Evolutionary conservation across 2,797 vertebrate species (phyloP).

Genomic region (Premnoplex brunnescens): DNA sequence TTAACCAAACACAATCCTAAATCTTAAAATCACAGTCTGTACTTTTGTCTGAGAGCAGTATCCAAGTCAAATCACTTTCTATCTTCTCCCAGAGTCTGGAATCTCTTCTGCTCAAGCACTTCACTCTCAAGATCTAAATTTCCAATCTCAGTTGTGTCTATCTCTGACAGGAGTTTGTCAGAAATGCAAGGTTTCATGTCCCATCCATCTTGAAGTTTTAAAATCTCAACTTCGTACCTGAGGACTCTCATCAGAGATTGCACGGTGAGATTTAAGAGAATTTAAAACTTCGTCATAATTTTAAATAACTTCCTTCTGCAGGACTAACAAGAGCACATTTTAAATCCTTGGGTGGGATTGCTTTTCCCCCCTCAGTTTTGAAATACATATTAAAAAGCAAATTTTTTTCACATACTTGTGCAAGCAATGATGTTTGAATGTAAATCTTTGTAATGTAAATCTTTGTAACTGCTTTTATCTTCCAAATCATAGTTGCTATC

Average conservation of each 20-base stretch:
- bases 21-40: background rate
- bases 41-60: background rate
- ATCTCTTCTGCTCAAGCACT: background rate
- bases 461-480: constrained; percentile 7
- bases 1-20: background rate
- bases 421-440: background rate
- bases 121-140: background rate
- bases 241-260: background rate
- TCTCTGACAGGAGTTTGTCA: background rate
- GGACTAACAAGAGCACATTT: background rate
- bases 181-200: background rate
- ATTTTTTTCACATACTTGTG: background rate
- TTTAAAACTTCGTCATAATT: background rate
- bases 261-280: background rate
- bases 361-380: background rate
- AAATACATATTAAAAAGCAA: background rate
- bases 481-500: background rate
- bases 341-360: background rate
- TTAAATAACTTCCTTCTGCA: background rate
- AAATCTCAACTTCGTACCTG: background rate
- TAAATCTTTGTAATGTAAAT: too few species aligned
- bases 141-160: background rate
- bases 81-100: background rate
- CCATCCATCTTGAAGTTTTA: background rate
- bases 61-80: background rate